Percentiles rank a stretch among this genome's conserved stretches.
Conservation (phyloP, 2,888 invertebrate genomes). For the Augochlorella aurata region DNA sequence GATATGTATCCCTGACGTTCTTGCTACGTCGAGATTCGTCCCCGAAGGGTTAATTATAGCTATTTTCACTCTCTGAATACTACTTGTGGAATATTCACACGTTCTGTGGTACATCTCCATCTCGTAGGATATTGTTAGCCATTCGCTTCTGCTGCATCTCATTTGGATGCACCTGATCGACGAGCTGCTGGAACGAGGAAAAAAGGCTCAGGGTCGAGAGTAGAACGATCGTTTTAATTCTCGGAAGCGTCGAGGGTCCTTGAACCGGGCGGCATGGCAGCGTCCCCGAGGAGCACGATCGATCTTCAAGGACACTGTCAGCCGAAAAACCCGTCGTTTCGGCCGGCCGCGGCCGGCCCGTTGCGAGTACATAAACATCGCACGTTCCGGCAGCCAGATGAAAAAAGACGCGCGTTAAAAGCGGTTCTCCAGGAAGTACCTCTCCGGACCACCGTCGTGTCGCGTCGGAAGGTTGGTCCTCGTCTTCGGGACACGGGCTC, state of each 20-base stretch:
- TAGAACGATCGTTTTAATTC: conserved; percentile 46
- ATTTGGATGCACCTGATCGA: not conserved
- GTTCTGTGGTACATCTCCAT: no score
- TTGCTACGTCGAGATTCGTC: no score
- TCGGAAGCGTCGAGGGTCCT: conserved; percentile 44
- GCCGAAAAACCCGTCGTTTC: conserved; percentile 61
- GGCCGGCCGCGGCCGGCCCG: conserved; percentile 25
- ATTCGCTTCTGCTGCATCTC: not conserved
- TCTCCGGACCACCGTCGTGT: conserved; percentile 3
- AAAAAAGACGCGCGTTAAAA: conserved; percentile 53
- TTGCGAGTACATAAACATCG: conserved; percentile 50
- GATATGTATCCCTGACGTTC: no score
- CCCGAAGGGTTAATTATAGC: no score
- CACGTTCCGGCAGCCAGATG: conserved; percentile 32
- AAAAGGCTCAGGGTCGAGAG: conserved; percentile 12
- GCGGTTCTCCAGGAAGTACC: conserved; percentile 47
- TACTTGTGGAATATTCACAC: no score
- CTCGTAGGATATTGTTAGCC: no score
- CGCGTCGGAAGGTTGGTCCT: conserved; percentile 11
- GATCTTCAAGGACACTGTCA: conserved; percentile 60
- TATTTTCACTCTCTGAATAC: no score
- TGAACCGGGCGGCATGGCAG: conserved; percentile 44
- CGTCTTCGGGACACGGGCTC: not conserved
- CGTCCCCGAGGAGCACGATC: conserved; percentile 45
- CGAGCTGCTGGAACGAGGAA: conserved; percentile 8